Evolutionary conservation across 2,797 vertebrate species (phyloP), one percentile per base, ranked within the genome.

Genomic region (Poeciliopsis infans): DNA sequence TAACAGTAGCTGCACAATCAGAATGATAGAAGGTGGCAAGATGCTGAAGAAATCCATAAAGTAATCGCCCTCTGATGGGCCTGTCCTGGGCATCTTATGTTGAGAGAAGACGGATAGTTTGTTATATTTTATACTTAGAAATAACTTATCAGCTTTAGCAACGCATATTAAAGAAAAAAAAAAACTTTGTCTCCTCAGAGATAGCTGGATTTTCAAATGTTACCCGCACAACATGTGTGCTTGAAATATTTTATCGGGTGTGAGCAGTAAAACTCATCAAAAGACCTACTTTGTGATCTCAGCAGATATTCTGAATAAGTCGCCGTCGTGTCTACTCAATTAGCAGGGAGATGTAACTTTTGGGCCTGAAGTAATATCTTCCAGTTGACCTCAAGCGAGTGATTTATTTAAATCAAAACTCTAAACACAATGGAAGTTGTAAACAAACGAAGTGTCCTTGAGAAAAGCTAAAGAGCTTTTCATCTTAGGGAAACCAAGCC

Each of bases 21-120:
- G 64, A 76, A 77, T 87, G 89, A 91, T 79, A 81, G 81, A 84
- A 86, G 0, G 39, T 72, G 66, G 82, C 80, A 77, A 89, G 72
- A 49, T 39, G 13, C 20, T 49, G 82, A 83, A 75, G 77, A 76
- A 86, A 90, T 88, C 75, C 78, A 88, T 90, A 85, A 88, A 81
- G 84, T 72, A 75, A 87, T 88, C 79, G 75, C 53, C 71, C 75
- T 80, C 68, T 83, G 85, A 90, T 85, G 39, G 11, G 61, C 59
- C 49, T 59, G 76, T 86, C 77, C 47, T n/a, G 28, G 46, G 31
- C 72, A n/a, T 86, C 72, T 76, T 59, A 74, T 23, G 47, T 11
- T 76, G 73, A 59, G 41, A 39, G 31, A 72, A 79, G 78, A 89
- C 74, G 46, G 80, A 81, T 80, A 11, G 25, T 5, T 59, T 45